These are phyloP conservation scores for Falcunculus frontatus DNA, from an alignment of 2,113 vertebrate species.

Conservation along the genomic window DNA sequence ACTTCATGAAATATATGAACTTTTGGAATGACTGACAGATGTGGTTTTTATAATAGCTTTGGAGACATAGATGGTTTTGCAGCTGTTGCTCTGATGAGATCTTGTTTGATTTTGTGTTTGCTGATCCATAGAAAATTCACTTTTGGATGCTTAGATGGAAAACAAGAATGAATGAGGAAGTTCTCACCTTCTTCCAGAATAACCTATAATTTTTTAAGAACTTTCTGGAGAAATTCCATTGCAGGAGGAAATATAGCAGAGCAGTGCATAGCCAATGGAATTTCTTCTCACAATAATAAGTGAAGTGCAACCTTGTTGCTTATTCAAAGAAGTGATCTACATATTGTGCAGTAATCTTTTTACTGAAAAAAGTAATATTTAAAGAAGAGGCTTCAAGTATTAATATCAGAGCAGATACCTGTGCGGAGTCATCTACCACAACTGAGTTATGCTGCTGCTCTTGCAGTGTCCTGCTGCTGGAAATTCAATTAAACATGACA, in stretches of 20 bases:
- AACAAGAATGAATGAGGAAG: background rate
- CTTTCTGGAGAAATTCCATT: background rate
- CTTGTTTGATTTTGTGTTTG: background rate
- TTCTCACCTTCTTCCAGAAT: background rate
- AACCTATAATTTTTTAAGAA: background rate
- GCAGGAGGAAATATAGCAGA: background rate
- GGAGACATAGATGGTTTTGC: background rate
- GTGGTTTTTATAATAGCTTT: background rate
- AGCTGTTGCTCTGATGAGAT: background rate
- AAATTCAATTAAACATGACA: background rate
- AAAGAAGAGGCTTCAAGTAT: background rate
- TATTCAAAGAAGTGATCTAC: background rate
- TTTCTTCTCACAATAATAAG: background rate
- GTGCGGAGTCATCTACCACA: accelerated
- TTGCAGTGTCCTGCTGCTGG: background rate
- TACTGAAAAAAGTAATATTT: background rate
- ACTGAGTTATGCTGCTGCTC: background rate
- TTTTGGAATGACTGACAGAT: background rate
- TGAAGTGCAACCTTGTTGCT: background rate
- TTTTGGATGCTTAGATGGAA: background rate
- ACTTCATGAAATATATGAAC: background rate
- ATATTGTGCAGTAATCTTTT: background rate
- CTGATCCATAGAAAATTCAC: background rate
- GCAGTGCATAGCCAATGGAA: background rate
- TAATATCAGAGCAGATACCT: background rate